Evolutionary conservation across 1,140 invertebrate genomes (phyloP).

Genomic region (Achroia grisella): DNA sequence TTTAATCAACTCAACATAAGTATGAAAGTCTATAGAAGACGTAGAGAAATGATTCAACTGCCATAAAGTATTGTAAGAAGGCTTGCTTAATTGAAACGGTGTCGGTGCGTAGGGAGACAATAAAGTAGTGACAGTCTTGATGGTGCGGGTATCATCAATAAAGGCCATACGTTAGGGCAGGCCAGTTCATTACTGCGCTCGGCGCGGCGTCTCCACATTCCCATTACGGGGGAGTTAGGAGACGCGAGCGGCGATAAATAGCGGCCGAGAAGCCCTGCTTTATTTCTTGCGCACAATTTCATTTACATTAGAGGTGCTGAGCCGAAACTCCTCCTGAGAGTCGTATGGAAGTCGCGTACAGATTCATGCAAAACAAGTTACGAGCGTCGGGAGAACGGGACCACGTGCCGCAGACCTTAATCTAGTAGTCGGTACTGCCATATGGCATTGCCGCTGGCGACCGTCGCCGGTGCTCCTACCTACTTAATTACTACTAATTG

Average conservation of each 20-base stretch:
- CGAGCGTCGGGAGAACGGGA: slow-evolving; percentile 31
- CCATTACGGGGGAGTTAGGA: slow-evolving; percentile 63
- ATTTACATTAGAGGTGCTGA: slow-evolving; percentile 69
- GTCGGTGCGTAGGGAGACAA: slow-evolving; percentile 33
- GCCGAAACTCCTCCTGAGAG: slow-evolving; percentile 47
- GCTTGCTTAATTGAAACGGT: slow-evolving; percentile 44
- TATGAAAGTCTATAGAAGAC: too few species aligned
- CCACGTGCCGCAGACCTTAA: slow-evolving; percentile 52
- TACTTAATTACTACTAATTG: slow-evolving; percentile 69
- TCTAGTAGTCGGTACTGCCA: slow-evolving; percentile 46
- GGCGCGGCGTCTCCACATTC: slow-evolving; percentile 43
- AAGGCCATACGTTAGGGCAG: slow-evolving; percentile 56
- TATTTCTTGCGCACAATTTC: slow-evolving; percentile 69
- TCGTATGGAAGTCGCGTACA: slow-evolving; percentile 59
- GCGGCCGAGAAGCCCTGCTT: slow-evolving; percentile 53
- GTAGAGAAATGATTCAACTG: slow-evolving; percentile 18
- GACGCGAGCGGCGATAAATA: slow-evolving; percentile 64
- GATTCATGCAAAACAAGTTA: slow-evolving; percentile 67
- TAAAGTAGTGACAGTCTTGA: slow-evolving; percentile 35
- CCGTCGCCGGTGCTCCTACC: slow-evolving; percentile 35
- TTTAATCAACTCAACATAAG: too few species aligned
- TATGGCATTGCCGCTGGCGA: slow-evolving; percentile 18
- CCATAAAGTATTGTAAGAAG: slow-evolving; percentile 39
- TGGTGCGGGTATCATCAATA: slow-evolving; percentile 54
- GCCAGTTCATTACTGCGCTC: slow-evolving; percentile 52